Conservation (phyloP, 2,888 invertebrate genomes). For the Ellobium chinense region DNA sequence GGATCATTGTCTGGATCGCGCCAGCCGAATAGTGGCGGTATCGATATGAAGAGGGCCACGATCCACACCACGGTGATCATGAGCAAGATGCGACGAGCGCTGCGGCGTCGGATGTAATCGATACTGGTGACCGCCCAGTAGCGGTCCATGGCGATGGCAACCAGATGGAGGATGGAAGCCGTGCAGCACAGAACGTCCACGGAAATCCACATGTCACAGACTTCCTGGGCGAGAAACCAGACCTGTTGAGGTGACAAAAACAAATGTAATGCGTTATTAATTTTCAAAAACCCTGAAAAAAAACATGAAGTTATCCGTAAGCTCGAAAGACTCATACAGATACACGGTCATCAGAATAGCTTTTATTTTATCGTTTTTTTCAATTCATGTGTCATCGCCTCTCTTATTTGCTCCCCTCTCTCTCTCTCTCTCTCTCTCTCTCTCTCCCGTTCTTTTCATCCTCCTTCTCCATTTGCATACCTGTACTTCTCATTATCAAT, state of each 20-base stretch:
- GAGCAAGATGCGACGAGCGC: constrained; percentile 87
- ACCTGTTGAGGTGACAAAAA: constrained; percentile 29
- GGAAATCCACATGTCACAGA: constrained; percentile 97
- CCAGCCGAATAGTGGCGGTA: constrained; percentile 91
- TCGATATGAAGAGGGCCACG: constrained; percentile 92
- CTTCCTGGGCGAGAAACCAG: constrained; percentile 92
- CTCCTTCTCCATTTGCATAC: too few relatives aligned
- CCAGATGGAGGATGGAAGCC: constrained; percentile 96
- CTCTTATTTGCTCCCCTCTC: background rate
- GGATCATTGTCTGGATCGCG: constrained; percentile 65
- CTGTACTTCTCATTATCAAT: too few relatives aligned
- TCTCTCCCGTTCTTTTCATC: too few relatives aligned
- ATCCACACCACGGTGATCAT: constrained; percentile 97
- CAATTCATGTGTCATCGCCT: background rate
- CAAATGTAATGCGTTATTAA: background rate
- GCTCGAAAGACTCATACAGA: too few relatives aligned
- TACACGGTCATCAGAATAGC: background rate
- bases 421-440: constrained; percentile 26
- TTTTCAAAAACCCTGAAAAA: too few relatives aligned
- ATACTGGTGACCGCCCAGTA: constrained; percentile 99
- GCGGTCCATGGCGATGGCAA: constrained; percentile 96
- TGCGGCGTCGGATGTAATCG: constrained; percentile 96
- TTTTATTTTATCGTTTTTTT: background rate
- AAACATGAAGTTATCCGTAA: background rate
- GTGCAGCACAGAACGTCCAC: constrained; percentile 99